Evolutionary conservation across 2,113 vertebrate genomes (phyloP).

Genomic region (Tachysurus fulvidraco): DNA sequence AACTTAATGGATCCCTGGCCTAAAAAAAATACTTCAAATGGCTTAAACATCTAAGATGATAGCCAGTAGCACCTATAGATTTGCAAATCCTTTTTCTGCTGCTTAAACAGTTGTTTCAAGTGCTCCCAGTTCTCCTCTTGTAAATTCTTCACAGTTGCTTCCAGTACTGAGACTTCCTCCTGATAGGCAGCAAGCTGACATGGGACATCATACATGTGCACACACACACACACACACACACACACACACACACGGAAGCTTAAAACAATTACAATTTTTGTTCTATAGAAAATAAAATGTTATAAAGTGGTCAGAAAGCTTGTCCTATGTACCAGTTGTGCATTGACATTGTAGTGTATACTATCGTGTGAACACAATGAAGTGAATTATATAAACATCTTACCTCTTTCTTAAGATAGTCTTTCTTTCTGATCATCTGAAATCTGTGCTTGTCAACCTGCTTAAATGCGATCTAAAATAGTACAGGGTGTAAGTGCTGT

Average conservation of each 20-base stretch:
- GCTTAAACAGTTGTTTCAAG: conserved; percentile 62
- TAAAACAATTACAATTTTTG: not conserved
- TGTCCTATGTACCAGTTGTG: not conserved
- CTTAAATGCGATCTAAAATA: conserved; percentile 69
- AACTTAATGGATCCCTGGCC: not conserved
- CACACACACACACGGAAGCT: not conserved
- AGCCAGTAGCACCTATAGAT: conserved; percentile 65
- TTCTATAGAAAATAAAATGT: not conserved
- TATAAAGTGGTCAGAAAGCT: not conserved
- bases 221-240: not conserved
- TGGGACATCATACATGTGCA: not conserved
- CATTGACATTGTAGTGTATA: not conserved
- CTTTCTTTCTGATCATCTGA: conserved; percentile 74
- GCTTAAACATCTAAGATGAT: not conserved
- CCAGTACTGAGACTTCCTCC: conserved; percentile 67
- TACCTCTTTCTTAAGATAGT: conserved; percentile 80
- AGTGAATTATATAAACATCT: not conserved
- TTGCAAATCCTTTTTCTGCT: conserved; percentile 34
- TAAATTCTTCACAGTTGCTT: conserved; percentile 65
- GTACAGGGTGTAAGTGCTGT: not conserved
- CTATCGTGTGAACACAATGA: not conserved
- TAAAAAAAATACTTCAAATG: not conserved
- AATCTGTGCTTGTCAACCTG: conserved; percentile 67
- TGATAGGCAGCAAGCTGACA: conserved; percentile 69
- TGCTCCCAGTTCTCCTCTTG: conserved; percentile 78